Evolutionary conservation across 2,113 vertebrate species (phyloP).

Genomic region (Xiphophorus maculatus): DNA sequence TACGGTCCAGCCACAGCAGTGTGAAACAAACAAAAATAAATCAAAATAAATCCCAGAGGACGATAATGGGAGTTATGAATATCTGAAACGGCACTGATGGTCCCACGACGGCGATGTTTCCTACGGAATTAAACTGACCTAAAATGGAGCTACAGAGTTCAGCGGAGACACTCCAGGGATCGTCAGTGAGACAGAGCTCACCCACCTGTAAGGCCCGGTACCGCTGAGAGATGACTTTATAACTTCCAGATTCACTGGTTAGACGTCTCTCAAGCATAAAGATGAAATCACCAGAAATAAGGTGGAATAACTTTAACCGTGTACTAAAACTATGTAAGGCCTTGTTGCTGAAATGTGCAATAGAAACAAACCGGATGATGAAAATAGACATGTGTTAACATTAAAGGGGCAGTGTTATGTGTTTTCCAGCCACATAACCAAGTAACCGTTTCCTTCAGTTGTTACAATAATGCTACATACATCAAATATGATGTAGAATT

Average conservation of each 20-base stretch:
- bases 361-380: background rate
- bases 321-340: too few relatives aligned
- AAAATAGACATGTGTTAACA: too few relatives aligned
- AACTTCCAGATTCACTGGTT: background rate
- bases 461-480: too few relatives aligned
- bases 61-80: too few relatives aligned
- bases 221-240: background rate
- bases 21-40: background rate
- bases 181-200: background rate
- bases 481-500: too few relatives aligned
- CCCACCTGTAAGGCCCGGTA: background rate
- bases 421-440: too few relatives aligned
- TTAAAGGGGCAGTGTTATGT: background rate
- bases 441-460: too few relatives aligned
- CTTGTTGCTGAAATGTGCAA: too few relatives aligned
- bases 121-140: conserved; percentile 27
- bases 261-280: background rate
- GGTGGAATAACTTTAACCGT: too few relatives aligned
- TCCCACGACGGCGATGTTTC: conserved; percentile 23
- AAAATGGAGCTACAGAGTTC: conserved; percentile 23
- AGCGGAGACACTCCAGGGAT: conserved; percentile 23
- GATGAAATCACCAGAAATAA: too few relatives aligned
- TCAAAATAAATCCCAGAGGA: conserved; percentile 20
- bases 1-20: background rate
- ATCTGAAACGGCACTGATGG: background rate